phyloP scores from a whole-genome alignment of 2,797 vertebrate genomes.

The Sebastes cheni region DNA sequence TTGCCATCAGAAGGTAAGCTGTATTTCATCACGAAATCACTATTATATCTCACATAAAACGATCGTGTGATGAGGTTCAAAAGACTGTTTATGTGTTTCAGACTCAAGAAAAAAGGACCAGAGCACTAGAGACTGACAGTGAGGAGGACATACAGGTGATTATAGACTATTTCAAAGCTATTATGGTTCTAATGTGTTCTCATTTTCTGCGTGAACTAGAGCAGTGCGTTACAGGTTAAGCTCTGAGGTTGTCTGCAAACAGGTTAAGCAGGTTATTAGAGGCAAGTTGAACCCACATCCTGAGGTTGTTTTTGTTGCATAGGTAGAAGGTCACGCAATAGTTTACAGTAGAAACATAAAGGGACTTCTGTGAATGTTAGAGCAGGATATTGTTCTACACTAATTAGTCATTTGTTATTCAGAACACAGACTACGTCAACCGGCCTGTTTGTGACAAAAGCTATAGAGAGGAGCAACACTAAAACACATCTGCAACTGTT shows the following conservation, averaged over 20 bases:
- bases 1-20: neutral
- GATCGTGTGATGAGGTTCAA: neutral
- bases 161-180: neutral
- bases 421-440: neutral
- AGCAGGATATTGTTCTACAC: neutral
- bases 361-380: too few relatives aligned
- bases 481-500: neutral
- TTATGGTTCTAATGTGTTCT: neutral
- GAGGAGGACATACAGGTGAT: neutral
- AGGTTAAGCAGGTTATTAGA: neutral
- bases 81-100: neutral
- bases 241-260: neutral
- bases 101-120: neutral
- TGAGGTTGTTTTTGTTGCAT: neutral
- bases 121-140: neutral
- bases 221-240: neutral
- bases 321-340: neutral
- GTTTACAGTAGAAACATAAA: neutral
- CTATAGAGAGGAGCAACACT: neutral
- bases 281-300: neutral
- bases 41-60: neutral
- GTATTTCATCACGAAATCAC: neutral
- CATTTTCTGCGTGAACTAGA: neutral
- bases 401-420: neutral
- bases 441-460: neutral